Base-by-base conservation (phyloP, 2,113 vertebrate genomes). In the Neofelis nebulosa region DNA sequence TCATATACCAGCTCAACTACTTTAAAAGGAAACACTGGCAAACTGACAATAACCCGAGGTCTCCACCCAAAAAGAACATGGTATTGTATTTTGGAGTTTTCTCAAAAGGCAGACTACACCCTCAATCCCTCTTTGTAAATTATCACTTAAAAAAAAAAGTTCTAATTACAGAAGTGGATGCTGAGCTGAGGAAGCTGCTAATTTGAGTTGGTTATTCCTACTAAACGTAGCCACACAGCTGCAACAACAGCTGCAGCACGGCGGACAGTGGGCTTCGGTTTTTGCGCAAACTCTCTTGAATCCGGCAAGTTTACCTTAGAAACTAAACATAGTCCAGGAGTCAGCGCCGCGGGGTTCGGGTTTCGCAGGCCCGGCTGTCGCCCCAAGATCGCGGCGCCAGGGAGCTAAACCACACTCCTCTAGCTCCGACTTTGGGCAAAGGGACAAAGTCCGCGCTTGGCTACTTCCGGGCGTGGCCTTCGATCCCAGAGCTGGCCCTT, bases 261-360 rank as follows among this genome's bases (percentile, higher is more conserved):
- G 29, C 29, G 71, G 10, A 63, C 38, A 36, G 11, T 2, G 23
- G 7, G 48, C 66, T 83, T 16, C 16, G 31, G n/a, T 36, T 97
- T 94, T 27, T 41, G 81, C 68, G 83, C 96, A 92, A 96, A 94
- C 83, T 55, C 65, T 45, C 68, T 9, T 0, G 36, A 92, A 83
- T 73, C 69, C 0, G 38, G 23, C 31, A 95, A 97, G 91, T 97
- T 87, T 87, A 92, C 63, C 68, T 90, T 94, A 84, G 68, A 93
- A 82, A 94, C 94, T 83, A 93, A 91, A 96, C 91, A 71, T 66
- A 95, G 91, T 14, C 14, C 55, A 4, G 8, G 89, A 87, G 83
- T 97, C 97, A 92, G 79, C 57, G 36, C 82, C 3, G 15, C 4
- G 3, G 81, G 36, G 74, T 63, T 98, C 96, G 66, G 82, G 63